Evolutionary conservation across 2,797 vertebrate species (phyloP), one percentile per base, ranked within the genome.

Genomic region (Enteromius viviparus): DNA sequence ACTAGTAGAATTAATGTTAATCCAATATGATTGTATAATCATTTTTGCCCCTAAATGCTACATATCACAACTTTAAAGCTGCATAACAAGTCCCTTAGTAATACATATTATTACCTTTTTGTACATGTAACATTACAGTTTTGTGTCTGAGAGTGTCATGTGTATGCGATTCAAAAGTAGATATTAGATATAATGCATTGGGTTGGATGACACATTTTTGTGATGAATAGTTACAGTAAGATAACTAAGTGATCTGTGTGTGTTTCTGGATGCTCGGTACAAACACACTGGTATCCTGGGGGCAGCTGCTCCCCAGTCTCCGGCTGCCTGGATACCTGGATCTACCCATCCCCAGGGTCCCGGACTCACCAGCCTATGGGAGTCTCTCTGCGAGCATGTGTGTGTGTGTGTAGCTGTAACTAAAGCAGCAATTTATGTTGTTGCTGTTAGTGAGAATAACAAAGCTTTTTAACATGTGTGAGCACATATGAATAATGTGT

Each of bases 301-400:
- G 87, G 89, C 88, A 89, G 90, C 84, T 82, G 71, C 87, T 92
- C 92, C 92, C 90, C 80, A 89, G 88, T 84, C 88, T 83, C 86
- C 80, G 70, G 86, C 89, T 94, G 92, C 93, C 86, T 92, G 88
- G 93, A 93, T 92, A 93, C 93, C 90, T 90, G 88, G 85, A 87
- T 80, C 58, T 82, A 86, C 78, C 83, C 69, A 70, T 81, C 81
- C 84, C 87, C 85, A 86, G 80, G 87, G 86, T 87, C 89, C 88
- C 49, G 85, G 72, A 80, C 80, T 66, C 89, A 90, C 88, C 58
- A 82, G 76, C 82, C 77, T 66, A 21, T 49, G 88, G 83, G 88
- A 89, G 6, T 60, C 84, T 86, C 85, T 14, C 29, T 32, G 26
- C 1, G 60, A 17, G 26, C 14, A 1, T 88, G 84, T 86, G 70